phyloP scores from a whole-genome alignment of 1,140 invertebrate species.

The Aphis gossypii region DNA sequence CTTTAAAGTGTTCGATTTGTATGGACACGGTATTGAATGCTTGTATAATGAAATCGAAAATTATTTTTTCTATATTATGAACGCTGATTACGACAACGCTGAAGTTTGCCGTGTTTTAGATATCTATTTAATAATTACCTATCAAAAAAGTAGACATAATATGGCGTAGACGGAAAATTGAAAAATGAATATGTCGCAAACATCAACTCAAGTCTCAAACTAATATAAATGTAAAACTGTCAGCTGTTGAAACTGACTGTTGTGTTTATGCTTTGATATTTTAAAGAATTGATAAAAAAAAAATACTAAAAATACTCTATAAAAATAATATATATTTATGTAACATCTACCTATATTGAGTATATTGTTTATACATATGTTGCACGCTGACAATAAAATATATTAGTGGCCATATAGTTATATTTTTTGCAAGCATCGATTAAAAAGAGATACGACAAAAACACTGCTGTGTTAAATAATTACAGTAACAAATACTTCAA shows the following conservation, averaged over 20 bases:
- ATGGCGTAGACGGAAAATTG: too few relatives aligned
- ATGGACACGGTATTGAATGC: too few relatives aligned
- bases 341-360: not conserved
- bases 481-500: not conserved
- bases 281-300: not conserved
- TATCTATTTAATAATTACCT: too few relatives aligned
- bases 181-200: not conserved
- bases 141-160: too few relatives aligned
- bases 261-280: not conserved
- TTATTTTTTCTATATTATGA: too few relatives aligned
- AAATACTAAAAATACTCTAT: not conserved
- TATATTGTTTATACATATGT: not conserved
- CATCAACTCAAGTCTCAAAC: not conserved
- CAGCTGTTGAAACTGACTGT: not conserved
- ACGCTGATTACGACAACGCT: too few relatives aligned
- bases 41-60: too few relatives aligned
- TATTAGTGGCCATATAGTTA: not conserved
- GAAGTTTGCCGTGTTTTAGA: too few relatives aligned
- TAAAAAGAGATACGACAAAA: not conserved
- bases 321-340: not conserved
- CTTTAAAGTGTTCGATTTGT: too few relatives aligned
- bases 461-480: not conserved
- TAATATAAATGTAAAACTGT: not conserved
- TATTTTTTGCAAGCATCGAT: not conserved
- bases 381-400: not conserved